A percentile compares a stretch with the other conserved stretches of the same genome.
These are phyloP conservation scores for Hydriomena furcata DNA, from an alignment of 2,888 invertebrate species.

Conservation along the genomic window DNA sequence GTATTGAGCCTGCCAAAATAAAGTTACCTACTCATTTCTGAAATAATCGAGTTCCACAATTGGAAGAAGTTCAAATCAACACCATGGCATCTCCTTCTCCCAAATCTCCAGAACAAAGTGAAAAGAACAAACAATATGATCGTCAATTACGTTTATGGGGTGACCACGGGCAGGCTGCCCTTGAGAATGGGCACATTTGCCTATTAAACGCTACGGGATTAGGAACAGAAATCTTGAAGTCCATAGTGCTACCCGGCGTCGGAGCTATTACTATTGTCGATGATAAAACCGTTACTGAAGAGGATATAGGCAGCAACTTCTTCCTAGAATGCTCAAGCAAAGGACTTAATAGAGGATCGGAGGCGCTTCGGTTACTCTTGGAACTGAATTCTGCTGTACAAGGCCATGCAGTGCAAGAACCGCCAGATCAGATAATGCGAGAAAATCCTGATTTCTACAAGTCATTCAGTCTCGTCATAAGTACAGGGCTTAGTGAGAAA, in stretches of 20 bases:
- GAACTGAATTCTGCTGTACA: constrained; percentile 97
- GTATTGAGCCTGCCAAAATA: too few species aligned
- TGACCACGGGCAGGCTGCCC: constrained; percentile 96
- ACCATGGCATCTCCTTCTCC: constrained; percentile 87
- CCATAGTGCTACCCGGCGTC: constrained; percentile 96
- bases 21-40: too few species aligned
- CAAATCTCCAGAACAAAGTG: constrained; percentile 89
- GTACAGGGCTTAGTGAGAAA: constrained; percentile 90
- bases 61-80: not conserved
- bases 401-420: constrained; percentile 96
- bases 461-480: constrained; percentile 93
- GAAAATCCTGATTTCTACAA: constrained; percentile 95
- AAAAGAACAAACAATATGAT: constrained; percentile 91
- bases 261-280: constrained; percentile 97
- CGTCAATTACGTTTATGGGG: constrained; percentile 97
- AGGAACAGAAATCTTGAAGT: constrained; percentile 97
- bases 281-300: constrained; percentile 91
- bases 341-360: constrained; percentile 93
- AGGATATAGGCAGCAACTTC: constrained; percentile 98
- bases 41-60: not conserved
- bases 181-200: constrained; percentile 96
- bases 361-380: constrained; percentile 90
- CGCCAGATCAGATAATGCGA: constrained; percentile 91
- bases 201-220: constrained; percentile 96
- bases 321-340: constrained; percentile 93